Evolutionary conservation across 2,797 vertebrate species (phyloP), one percentile per base, ranked within the genome.

Genomic region (Mareca strepera): DNA sequence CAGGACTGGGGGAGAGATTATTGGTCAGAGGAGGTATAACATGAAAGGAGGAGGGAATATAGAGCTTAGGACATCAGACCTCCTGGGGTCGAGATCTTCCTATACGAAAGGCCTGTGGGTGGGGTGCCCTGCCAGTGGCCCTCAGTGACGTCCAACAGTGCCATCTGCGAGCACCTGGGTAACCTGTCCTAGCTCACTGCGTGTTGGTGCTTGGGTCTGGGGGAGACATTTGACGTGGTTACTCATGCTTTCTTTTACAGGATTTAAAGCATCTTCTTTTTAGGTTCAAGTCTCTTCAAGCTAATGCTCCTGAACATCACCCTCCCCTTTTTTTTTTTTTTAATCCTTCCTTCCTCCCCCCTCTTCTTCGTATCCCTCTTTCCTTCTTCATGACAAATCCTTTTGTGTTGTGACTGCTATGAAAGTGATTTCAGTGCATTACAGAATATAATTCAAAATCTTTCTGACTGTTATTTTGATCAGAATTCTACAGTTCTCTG

Each of bases 361-460:
- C 31, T 8, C 1, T 76, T 73, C 29, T 69, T 86, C 12, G 25
- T 29, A 28, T 70, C 59, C 28, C 12, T 44, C 16, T 77, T 59
- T 56, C 9, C 26, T 69, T 44, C 56, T 85, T 53, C 44, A 53
- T 43, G 25, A 48, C 26, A 12, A 17, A 33, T 73, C 14, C 11
- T 80, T 56, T 74, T 55, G 31, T 50, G 12, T 63, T 43, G 35
- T 60, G 35, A 52, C 16, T 79, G 8, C 16, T 60, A 11, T 64
- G 23, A 33, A 52, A 87, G 26, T 58, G 22, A 44, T 86, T 86
- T 83, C 46, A 48, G 26, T 50, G 18, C 7, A 6, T 60, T 75
- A 60, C 37, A 62, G 31, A 92, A 76, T 29, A 13, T n/a, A 59
- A 58, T 92, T 67, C 56, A 21, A 86, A 80, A 69, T 82, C 17